These are phyloP conservation scores for Trichomalopsis sarcophagae DNA, from an alignment of 1,140 invertebrate genomes.

Conservation along the genomic window DNA sequence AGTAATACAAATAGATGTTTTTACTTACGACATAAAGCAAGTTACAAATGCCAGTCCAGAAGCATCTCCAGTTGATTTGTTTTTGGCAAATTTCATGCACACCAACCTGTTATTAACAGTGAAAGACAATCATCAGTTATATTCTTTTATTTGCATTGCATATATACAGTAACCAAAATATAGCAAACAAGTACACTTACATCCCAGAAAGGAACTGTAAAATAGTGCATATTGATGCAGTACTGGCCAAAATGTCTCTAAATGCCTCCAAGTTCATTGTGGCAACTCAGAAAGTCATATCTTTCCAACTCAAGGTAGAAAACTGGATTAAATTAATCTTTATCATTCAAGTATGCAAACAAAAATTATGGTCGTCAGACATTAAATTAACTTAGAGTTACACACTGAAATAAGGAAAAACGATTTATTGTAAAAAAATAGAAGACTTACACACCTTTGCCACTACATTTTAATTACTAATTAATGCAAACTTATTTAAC, in stretches of 20 bases:
- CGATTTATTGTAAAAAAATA: not conserved
- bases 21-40: conserved; percentile 84
- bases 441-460: not conserved
- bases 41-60: conserved; percentile 85
- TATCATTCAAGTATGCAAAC: not conserved
- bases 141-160: not conserved
- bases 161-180: not conserved
- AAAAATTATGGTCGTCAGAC: not conserved
- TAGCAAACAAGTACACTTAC: conserved; percentile 73
- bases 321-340: not conserved
- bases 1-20: not conserved
- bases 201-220: conserved; percentile 82
- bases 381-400: not conserved
- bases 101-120: conserved; percentile 76
- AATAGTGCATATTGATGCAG: conserved; percentile 81
- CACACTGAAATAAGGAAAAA: not conserved
- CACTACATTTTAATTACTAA: not conserved
- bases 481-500: not conserved
- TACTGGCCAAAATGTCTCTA: conserved; percentile 75
- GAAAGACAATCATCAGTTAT: conserved; percentile 42
- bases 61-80: conserved; percentile 81
- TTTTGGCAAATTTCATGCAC: conserved; percentile 80
- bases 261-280: conserved; percentile 56
- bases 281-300: conserved; percentile 31
- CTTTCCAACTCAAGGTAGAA: not conserved